Evolutionary conservation across 1,140 invertebrate genomes (phyloP).

Genomic region (Pararge aegeria): DNA sequence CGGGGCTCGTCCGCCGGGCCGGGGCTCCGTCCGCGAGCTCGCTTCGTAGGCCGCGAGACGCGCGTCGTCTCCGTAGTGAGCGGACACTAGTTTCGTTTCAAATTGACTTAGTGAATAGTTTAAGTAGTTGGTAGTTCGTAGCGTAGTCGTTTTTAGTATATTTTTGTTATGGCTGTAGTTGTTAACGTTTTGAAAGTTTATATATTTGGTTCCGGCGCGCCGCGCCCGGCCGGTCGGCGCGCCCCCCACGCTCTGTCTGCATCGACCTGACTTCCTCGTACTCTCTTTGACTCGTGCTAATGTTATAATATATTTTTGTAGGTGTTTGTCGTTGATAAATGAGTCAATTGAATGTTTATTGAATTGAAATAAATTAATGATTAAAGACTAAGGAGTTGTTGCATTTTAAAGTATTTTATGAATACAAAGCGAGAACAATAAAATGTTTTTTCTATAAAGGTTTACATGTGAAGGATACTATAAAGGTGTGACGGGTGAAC

Average conservation of each 20-base stretch:
- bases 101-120: conserved; percentile 70
- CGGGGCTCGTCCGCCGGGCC: conserved; percentile 63
- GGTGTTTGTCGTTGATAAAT: conserved; percentile 78
- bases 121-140: conserved; percentile 73
- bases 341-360: conserved; percentile 79
- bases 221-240: conserved; percentile 24
- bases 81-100: conserved; percentile 74
- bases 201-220: conserved; percentile 55
- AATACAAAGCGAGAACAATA: conserved; percentile 77
- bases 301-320: conserved; percentile 79
- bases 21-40: conserved; percentile 56
- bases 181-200: conserved; percentile 78
- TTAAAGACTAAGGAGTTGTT: conserved; percentile 78
- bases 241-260: conserved; percentile 40
- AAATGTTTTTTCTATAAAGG: conserved; percentile 77
- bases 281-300: conserved; percentile 70
- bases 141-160: conserved; percentile 75
- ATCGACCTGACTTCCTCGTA: conserved; percentile 49
- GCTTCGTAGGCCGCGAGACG: conserved; percentile 39
- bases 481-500: conserved; percentile 60
- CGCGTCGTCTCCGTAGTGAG: conserved; percentile 64
- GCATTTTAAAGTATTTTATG: conserved; percentile 79
- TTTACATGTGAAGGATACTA: conserved; percentile 70
- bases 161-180: conserved; percentile 79
- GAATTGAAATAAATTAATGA: conserved; percentile 75